These are phyloP conservation scores for Drosophila mercatorum DNA, from an alignment of 2,888 invertebrate genomes.

Conservation along the genomic window DNA sequence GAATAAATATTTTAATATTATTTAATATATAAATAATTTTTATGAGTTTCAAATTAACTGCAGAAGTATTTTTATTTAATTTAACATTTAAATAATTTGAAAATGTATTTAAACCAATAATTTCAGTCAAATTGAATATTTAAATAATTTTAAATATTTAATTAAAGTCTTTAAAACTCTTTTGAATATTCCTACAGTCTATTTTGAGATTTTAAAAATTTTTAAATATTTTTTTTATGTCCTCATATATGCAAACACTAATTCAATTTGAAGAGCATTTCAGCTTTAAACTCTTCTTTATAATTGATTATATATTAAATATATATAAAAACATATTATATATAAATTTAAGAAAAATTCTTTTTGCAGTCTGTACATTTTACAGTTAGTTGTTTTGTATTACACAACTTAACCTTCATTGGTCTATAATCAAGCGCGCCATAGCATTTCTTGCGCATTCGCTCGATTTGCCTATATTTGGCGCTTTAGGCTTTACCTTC, in stretches of 20 bases:
- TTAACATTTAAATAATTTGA: too few species aligned
- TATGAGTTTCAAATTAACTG: too few species aligned
- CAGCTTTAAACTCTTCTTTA: not conserved
- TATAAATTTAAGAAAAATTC: not conserved
- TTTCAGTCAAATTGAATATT: too few species aligned
- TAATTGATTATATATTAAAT: not conserved
- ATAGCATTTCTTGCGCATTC: slow-evolving; percentile 22
- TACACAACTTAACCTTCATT: slow-evolving; percentile 35
- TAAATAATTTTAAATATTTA: too few species aligned
- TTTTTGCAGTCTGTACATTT: not conserved
- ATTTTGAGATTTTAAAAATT: not conserved
- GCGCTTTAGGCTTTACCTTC: slow-evolving; percentile 27
- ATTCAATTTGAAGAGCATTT: not conserved
- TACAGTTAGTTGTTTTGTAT: slow-evolving; percentile 3
- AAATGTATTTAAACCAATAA: too few species aligned
- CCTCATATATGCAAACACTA: too few species aligned
- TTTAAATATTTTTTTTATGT: not conserved
- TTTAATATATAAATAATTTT: not conserved
- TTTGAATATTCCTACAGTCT: not conserved
- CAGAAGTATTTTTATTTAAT: too few species aligned
- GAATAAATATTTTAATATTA: not conserved
- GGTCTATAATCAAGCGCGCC: slow-evolving; percentile 21
- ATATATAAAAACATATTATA: too few species aligned
- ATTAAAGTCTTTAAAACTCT: too few species aligned
- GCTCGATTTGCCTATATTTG: slow-evolving; percentile 37